Evolutionary conservation across 2,888 invertebrate genomes (phyloP).

Genomic region (Creontiades dilutus): DNA sequence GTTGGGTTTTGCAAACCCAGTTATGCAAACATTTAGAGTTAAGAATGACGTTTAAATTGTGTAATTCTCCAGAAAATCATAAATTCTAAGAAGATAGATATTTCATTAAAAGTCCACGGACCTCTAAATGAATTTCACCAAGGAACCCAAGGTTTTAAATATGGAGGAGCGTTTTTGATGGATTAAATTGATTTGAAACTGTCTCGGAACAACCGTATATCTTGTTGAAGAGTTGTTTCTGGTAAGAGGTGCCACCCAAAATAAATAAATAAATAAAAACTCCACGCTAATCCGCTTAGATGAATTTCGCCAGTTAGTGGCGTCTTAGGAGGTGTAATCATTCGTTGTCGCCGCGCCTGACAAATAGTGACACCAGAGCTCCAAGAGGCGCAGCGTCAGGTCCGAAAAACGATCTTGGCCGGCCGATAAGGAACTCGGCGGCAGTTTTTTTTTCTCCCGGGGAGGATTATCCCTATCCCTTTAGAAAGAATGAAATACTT

Average conservation of each 20-base stretch:
- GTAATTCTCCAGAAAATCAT: no score
- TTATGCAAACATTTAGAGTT: no score
- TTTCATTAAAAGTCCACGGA: no score
- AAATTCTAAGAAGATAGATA: no score
- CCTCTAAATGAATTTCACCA: no score
- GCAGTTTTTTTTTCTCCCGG: conserved; percentile 12
- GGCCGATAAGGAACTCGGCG: conserved; percentile 21
- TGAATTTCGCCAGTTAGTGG: conserved; percentile 68
- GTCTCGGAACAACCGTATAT: not conserved
- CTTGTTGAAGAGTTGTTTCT: conserved; percentile 39
- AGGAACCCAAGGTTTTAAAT: not conserved
- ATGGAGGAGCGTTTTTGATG: conserved; percentile 22
- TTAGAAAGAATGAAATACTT: not conserved
- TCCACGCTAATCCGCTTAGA: conserved; percentile 60
- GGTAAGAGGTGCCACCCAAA: not conserved
- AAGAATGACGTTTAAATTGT: no score
- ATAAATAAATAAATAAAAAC: not conserved
- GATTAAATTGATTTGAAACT: conserved; percentile 46
- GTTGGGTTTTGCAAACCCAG: no score
- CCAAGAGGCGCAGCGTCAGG: not conserved
- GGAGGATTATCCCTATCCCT: conserved; percentile 49
- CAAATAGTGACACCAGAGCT: conserved; percentile 51
- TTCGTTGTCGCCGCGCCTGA: conserved; percentile 60
- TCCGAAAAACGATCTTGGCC: conserved; percentile 39
- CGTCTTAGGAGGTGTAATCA: conserved; percentile 46